These are phyloP conservation scores for Rhynchophorus ferrugineus DNA, from an alignment of 1,140 invertebrate species.

Conservation along the genomic window DNA sequence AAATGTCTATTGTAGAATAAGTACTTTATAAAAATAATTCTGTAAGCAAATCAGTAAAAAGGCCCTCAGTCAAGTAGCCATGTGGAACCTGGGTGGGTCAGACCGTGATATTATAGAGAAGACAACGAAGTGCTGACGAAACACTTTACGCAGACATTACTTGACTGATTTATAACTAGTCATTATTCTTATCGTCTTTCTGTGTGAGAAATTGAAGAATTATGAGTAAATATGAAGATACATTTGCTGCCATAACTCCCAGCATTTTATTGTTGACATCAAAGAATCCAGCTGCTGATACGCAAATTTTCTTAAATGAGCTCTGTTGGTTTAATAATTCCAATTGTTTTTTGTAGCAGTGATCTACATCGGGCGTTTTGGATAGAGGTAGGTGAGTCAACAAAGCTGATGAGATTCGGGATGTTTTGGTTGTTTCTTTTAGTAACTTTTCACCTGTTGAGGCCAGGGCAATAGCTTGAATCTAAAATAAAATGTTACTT, in stretches of 20 bases:
- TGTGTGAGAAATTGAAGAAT: background rate
- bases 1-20: no score
- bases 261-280: background rate
- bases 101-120: no score
- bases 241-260: background rate
- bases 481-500: background rate
- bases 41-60: no score
- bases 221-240: background rate
- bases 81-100: no score
- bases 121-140: no score
- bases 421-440: background rate
- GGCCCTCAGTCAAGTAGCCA: no score
- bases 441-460: background rate
- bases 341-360: background rate
- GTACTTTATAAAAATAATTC: no score
- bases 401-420: background rate
- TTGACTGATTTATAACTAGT: no score
- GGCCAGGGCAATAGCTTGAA: background rate
- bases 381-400: background rate
- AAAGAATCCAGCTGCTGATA: background rate
- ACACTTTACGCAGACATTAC: no score
- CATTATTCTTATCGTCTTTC: no score
- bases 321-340: background rate
- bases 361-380: background rate
- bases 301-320: background rate